Conservation (phyloP, 2,113 vertebrate species). For the Potamarius usumacintae region DNA sequence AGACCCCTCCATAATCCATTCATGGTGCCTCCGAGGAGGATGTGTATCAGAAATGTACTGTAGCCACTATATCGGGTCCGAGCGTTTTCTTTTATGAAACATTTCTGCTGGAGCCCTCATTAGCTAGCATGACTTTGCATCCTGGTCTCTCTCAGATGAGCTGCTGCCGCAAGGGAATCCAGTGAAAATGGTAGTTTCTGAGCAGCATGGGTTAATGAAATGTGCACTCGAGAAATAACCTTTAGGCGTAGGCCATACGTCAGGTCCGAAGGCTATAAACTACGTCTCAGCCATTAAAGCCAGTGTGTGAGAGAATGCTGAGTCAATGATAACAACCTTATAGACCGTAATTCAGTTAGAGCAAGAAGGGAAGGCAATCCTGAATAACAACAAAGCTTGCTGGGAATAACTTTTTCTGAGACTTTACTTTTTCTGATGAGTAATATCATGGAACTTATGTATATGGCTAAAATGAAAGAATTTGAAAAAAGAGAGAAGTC, state of each 20-base stretch:
- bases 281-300: constrained; percentile 67
- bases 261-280: constrained; percentile 67
- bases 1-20: background rate
- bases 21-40: background rate
- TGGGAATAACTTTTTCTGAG: constrained; percentile 2
- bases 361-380: constrained; percentile 39
- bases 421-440: background rate
- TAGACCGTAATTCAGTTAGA: constrained; percentile 60
- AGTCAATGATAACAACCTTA: constrained; percentile 73
- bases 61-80: background rate
- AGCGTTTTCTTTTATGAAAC: background rate
- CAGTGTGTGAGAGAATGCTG: constrained; percentile 59
- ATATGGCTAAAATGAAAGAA: background rate
- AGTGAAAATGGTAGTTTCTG: constrained; percentile 33
- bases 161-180: constrained; percentile 23
- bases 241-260: constrained; percentile 69
- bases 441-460: background rate
- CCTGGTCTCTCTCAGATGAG: constrained; percentile 18
- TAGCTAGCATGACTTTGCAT: constrained; percentile 47
- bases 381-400: background rate
- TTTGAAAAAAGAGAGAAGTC: constrained; percentile 1
- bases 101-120: constrained; percentile 1
- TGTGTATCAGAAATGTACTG: background rate
- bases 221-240: constrained; percentile 69
- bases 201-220: constrained; percentile 65